A percentile compares a stretch with the other conserved stretches of the same genome.
phyloP scores from a whole-genome alignment of 2,888 invertebrate species.

The Trachelus iudaicus region DNA sequence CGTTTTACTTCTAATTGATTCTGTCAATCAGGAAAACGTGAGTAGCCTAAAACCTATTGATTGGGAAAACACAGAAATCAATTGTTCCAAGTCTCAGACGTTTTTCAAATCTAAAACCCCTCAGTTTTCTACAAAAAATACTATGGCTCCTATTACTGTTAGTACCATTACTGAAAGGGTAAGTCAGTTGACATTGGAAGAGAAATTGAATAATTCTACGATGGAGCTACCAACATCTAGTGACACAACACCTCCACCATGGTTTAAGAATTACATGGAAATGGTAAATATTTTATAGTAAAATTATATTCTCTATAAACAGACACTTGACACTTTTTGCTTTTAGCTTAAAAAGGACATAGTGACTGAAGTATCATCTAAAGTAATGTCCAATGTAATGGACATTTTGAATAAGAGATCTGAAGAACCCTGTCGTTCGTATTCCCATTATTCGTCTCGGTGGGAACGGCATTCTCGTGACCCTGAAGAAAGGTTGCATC shows the following conservation, averaged over 20 bases:
- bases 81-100: slow-evolving; percentile 1
- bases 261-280: slow-evolving; percentile 62
- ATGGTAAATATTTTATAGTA: slow-evolving; percentile 39
- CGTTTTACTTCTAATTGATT: slow-evolving; percentile 13
- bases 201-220: slow-evolving; percentile 15
- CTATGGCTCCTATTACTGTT: slow-evolving; percentile 12
- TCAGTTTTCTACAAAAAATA: not conserved
- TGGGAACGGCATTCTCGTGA: slow-evolving; percentile 8
- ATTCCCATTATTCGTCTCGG: slow-evolving; percentile 1
- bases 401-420: slow-evolving; percentile 22
- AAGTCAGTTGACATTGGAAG: slow-evolving; percentile 17
- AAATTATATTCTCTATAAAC: not conserved
- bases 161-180: slow-evolving; percentile 3
- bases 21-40: not conserved
- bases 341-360: slow-evolving; percentile 37
- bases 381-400: slow-evolving; percentile 34
- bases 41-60: slow-evolving; percentile 3
- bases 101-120: slow-evolving; percentile 11
- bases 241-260: slow-evolving; percentile 47
- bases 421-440: slow-evolving; percentile 7
- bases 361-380: slow-evolving; percentile 33
- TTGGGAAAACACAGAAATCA: not conserved
- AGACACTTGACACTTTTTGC: not conserved
- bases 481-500: slow-evolving; percentile 13
- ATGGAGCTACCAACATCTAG: slow-evolving; percentile 5